Evolutionary conservation across 2,797 vertebrate genomes (phyloP).

Genomic region (Chelmon rostratus): DNA sequence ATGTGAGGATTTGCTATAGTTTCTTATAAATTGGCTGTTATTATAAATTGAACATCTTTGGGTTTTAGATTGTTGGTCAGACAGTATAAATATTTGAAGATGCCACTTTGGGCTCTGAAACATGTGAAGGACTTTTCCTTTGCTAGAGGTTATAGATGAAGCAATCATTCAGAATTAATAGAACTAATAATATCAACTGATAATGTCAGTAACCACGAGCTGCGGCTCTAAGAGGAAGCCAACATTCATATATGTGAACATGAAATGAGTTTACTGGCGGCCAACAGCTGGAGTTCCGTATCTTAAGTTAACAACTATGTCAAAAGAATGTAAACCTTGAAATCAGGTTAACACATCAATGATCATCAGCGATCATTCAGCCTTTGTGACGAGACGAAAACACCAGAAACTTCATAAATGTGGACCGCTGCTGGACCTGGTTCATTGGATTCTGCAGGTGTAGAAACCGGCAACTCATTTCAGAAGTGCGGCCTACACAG

Average conservation of each 20-base stretch:
- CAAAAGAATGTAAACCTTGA: not conserved
- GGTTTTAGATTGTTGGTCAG: not conserved
- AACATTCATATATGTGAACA: not conserved
- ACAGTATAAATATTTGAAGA: not conserved
- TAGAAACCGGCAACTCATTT: not conserved
- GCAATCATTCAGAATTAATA: not conserved
- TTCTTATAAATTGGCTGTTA: not conserved
- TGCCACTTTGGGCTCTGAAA: not conserved
- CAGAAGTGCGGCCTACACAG: not conserved
- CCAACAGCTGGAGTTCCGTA: not conserved
- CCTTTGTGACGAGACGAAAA: not conserved
- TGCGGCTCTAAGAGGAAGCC: not conserved
- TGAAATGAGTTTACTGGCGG: not conserved
- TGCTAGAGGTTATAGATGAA: not conserved
- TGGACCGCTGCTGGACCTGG: not conserved
- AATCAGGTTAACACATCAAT: not conserved
- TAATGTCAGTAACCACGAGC: not conserved
- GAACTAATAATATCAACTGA: not conserved
- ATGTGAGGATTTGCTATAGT: not conserved
- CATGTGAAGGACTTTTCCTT: not conserved
- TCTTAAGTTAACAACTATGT: not conserved
- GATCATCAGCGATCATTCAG: not conserved
- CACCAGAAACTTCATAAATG: not conserved
- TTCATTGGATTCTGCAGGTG: not conserved
- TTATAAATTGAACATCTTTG: not conserved